Base-by-base conservation (phyloP, 2,797 vertebrate genomes). In the Cyprinodon diabolis region DNA sequence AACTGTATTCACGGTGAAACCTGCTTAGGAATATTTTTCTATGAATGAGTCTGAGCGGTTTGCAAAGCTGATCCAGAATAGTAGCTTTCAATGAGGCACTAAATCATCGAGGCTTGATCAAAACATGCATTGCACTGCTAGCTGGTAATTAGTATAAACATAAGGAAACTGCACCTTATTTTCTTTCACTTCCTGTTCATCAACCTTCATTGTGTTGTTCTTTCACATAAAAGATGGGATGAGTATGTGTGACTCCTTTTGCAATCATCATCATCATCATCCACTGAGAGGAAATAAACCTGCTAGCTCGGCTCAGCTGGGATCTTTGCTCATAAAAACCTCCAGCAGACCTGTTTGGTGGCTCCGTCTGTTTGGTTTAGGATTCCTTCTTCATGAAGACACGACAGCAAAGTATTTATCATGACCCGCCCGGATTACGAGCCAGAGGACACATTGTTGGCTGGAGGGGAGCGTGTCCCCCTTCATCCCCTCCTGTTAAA, bases 381-480 rank as follows among this genome's bases (percentile, higher is more conserved):
- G 76, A 76, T 76, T 80, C 72, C 48, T 77, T n/a, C 65, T 63
- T 40, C 19, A 2, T 66, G 57, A 48, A 66, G 69, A 86, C 65
- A 68, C 56, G 66, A 83, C 66, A 62, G 79, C n/a, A 72, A 87
- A 80, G 68, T 89, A 87, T 92, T 84, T 78, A 73, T 56, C 3
- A 4, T 2, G 85, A 74, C 91, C 91, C 90, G 66, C 90, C 92
- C 74, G 0, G 35, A 56, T 66, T 9, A 23, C 55, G 72, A 71
- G 48, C 43, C 49, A 11, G 68, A 71, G 69, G 79, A 70, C 54
- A 30, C 19, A 23, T 23, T 6, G 48, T 4, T 17, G 37, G 21
- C 21, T 9, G 25, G 71, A 58, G 68, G 58, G 69, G 74, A 43
- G 49, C 58, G 68, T 56, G 68, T 48, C 25, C 25, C 30, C 2